phyloP scores from a whole-genome alignment of 2,888 invertebrate species.

The Dryobotodes eremita region DNA sequence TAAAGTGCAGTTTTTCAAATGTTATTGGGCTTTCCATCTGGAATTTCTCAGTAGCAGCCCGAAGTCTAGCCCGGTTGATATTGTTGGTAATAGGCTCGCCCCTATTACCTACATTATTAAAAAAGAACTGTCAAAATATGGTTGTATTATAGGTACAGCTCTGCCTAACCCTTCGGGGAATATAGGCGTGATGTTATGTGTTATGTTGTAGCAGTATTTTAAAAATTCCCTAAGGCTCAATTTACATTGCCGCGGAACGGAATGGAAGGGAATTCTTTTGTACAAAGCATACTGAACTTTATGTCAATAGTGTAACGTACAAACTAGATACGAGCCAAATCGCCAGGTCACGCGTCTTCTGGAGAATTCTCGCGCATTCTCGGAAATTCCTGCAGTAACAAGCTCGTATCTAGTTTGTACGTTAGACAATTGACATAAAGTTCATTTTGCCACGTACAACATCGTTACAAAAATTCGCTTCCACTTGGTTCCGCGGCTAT shows the following conservation, averaged over 20 bases:
- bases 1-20: no score
- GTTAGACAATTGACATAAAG: neutral
- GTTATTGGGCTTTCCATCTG: no score
- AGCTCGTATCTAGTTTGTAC: neutral
- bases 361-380: neutral
- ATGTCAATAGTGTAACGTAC: neutral
- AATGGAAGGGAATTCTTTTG: neutral
- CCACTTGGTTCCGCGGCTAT: neutral
- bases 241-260: neutral
- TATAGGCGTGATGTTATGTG: no score
- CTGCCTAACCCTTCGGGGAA: no score
- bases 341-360: neutral
- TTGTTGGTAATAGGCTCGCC: no score
- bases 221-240: neutral
- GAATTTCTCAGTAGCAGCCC: no score
- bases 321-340: neutral
- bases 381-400: neutral
- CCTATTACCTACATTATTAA: no score
- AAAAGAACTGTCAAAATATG: no score
- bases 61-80: no score
- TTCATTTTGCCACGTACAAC: neutral
- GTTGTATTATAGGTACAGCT: no score
- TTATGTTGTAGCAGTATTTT: no score
- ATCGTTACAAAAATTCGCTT: neutral
- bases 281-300: neutral